These are phyloP conservation scores for Zeuzera pyrina DNA, from an alignment of 2,888 invertebrate species.

Conservation along the genomic window DNA sequence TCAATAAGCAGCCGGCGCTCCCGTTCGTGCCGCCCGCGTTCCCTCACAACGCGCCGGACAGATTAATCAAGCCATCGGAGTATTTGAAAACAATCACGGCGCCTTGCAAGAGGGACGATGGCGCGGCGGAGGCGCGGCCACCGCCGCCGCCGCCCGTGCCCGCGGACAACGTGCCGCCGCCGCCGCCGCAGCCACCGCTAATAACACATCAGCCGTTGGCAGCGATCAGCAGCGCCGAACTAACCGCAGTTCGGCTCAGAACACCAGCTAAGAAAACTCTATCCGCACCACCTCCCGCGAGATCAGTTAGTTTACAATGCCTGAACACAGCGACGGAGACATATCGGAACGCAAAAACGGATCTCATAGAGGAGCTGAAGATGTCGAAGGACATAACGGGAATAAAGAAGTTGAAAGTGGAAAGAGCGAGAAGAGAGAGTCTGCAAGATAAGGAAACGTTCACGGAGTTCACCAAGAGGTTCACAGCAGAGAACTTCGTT, in stretches of 20 bases:
- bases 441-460: conserved; percentile 87
- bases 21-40: conserved; percentile 95
- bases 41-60: conserved; percentile 84
- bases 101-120: conserved; percentile 69
- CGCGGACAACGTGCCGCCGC: conserved; percentile 35
- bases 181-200: conserved; percentile 43
- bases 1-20: conserved; percentile 88
- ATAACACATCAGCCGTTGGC: conserved; percentile 82
- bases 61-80: conserved; percentile 93
- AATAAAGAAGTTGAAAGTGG: conserved; percentile 94
- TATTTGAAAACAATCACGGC: conserved; percentile 88
- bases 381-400: conserved; percentile 94
- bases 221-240: conserved; percentile 89
- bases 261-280: conserved; percentile 85
- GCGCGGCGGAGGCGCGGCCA: conserved; percentile 72
- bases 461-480: conserved; percentile 87
- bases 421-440: conserved; percentile 88
- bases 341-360: conserved; percentile 84
- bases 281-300: conserved; percentile 79
- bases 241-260: conserved; percentile 86
- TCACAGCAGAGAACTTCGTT: conserved; percentile 89
- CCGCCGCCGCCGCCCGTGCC: conserved; percentile 73
- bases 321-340: conserved; percentile 77
- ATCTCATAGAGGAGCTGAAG: conserved; percentile 93
- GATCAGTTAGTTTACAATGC: conserved; percentile 84